Evolutionary conservation across 2,888 invertebrate species (phyloP).

Genomic region (Heterodera filipjevi): DNA sequence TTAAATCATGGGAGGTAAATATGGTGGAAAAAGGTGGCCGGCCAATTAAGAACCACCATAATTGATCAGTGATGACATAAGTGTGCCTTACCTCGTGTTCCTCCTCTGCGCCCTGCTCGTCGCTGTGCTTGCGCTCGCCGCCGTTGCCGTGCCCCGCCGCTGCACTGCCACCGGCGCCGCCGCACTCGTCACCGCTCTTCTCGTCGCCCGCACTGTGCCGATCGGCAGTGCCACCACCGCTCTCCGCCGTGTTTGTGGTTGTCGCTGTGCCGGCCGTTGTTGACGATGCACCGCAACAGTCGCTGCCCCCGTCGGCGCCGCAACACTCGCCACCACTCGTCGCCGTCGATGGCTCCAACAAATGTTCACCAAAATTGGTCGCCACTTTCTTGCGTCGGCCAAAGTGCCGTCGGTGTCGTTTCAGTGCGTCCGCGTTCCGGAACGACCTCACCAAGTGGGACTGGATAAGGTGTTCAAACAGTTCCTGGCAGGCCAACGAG

Average conservation of each 20-base stretch:
- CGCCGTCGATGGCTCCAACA: background rate
- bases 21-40: no score
- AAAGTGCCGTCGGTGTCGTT: conserved; percentile 12
- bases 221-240: background rate
- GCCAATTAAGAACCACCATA: no score
- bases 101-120: background rate
- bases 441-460: background rate
- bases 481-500: conserved; percentile 73
- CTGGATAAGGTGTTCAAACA: conserved; percentile 65
- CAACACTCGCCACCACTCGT: conserved; percentile 8
- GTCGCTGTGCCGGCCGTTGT: conserved; percentile 42
- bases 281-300: background rate
- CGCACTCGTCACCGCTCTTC: background rate
- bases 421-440: conserved; percentile 7
- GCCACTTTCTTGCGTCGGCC: conserved; percentile 31
- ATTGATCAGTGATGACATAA: no score
- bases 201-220: conserved; percentile 27
- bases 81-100: background rate
- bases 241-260: conserved; percentile 2
- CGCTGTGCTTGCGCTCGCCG: background rate
- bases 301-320: background rate
- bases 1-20: no score
- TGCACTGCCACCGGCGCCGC: conserved; percentile 16
- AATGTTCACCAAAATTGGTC: background rate
- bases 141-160: conserved; percentile 15